Percentiles rank a stretch among this genome's conserved stretches.
phyloP scores from a whole-genome alignment of 2,113 vertebrate species.

The Etheostoma cragini region DNA sequence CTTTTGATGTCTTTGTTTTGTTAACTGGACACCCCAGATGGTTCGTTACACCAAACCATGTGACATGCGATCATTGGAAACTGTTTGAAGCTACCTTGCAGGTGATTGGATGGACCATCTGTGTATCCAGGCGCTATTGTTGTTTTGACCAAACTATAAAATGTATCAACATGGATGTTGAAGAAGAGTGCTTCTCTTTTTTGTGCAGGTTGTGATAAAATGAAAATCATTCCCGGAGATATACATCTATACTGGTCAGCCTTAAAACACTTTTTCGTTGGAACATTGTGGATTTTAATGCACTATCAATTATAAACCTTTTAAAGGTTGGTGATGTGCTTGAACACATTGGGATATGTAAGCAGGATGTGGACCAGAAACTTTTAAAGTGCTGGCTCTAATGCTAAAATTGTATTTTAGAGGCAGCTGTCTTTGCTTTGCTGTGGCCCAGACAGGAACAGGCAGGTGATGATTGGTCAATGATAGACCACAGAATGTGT shows the following conservation, averaged over 20 bases:
- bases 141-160: too few species aligned
- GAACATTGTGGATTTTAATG: not conserved
- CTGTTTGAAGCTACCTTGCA: too few species aligned
- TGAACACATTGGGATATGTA: not conserved
- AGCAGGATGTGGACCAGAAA: not conserved
- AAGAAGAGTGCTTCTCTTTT: not conserved
- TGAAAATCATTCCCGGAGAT: not conserved
- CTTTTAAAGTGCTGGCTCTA: not conserved
- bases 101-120: too few species aligned
- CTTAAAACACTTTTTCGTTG: not conserved
- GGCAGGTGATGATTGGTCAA: not conserved
- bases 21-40: too few species aligned
- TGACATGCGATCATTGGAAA: too few species aligned
- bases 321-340: not conserved
- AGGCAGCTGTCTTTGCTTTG: not conserved
- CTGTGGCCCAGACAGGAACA: not conserved
- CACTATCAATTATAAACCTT: not conserved
- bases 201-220: not conserved
- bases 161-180: not conserved
- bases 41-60: too few species aligned
- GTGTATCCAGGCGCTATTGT: too few species aligned
- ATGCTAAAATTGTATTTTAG: not conserved
- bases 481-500: not conserved
- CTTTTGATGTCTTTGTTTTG: not conserved
- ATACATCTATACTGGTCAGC: not conserved